Conservation (phyloP, 35 echinoderm and acorn worm genomes). For the Heliocidaris erythrogramma region DNA sequence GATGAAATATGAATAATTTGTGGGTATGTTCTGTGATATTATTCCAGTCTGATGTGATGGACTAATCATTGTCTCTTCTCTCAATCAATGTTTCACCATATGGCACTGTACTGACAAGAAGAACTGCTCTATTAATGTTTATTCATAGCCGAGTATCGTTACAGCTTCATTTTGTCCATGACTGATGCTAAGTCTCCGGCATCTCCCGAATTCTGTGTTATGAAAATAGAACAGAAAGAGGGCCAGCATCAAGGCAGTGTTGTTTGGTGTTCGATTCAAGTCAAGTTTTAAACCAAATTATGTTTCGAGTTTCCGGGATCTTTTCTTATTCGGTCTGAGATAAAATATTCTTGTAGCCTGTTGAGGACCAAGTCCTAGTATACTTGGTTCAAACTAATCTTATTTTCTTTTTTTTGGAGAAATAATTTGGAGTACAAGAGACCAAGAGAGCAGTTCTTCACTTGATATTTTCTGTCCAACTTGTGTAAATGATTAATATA, state of each 20-base stretch:
- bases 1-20: background rate
- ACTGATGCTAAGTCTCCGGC: conserved; percentile 40
- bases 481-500: no score
- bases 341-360: background rate
- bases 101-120: background rate
- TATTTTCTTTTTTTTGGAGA: no score
- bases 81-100: background rate
- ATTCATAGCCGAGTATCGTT: background rate
- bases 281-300: background rate
- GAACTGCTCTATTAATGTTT: background rate
- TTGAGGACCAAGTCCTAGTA: background rate
- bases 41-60: background rate
- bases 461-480: background rate
- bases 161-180: conserved; percentile 53
- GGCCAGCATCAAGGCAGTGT: background rate
- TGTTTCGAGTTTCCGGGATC: background rate
- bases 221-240: conserved; percentile 24
- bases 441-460: conserved; percentile 22
- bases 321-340: background rate
- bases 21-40: background rate
- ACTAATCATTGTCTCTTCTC: background rate
- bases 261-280: background rate
- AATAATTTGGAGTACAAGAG: background rate
- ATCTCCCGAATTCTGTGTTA: background rate
- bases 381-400: background rate